Evolutionary conservation across 2,888 invertebrate genomes (phyloP), one percentile per base, ranked within the genome.

Genomic region (Agrotis exclamationis): DNA sequence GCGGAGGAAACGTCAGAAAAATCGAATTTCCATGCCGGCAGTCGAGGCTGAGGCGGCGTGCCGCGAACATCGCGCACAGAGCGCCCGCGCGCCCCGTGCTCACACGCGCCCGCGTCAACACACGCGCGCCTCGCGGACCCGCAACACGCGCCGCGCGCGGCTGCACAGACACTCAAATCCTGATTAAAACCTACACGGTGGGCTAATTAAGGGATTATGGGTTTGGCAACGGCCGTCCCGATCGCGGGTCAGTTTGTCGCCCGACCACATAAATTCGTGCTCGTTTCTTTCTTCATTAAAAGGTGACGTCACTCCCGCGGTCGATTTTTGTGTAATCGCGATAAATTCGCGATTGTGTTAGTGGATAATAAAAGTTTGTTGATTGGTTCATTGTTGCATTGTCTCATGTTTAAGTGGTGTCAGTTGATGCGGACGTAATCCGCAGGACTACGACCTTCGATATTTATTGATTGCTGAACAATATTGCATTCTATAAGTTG

Each of bases 1-100:
- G 96, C 95, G 96, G 96, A 95, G 95, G 95, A 96, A 95, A 95
- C 94, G 95, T 95, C 95, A 95, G 95, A 94, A 95, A 96, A 96
- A 96, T 96, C 96, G 96, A 96, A 96, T 95, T 95, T 95, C 93
- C 95, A 94, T 93, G 94, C 90, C 95, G 95, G 92, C 96, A 96
- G 96, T 96, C 94, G 95, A 91, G 92, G 91, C 88, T 91, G 90
- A 93, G 95, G 94, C 95, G 96, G 95, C 96, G 96, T 90, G 94
- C 94, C 94, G 96, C 93, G 85, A 90, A 90, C 93, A 94, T 81
- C 91, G 94, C 93, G 93, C 93, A 90, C 87, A 87, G 85, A 92
- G 93, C 93, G 93, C 95, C 91, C 93, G 94, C 93, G 92, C 93
- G 92, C 92, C 89, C 85, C 85, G 79, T 79, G 80, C 73, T 82